Conservation (phyloP, 1,140 invertebrate species). For the Portunus trituberculatus region DNA sequence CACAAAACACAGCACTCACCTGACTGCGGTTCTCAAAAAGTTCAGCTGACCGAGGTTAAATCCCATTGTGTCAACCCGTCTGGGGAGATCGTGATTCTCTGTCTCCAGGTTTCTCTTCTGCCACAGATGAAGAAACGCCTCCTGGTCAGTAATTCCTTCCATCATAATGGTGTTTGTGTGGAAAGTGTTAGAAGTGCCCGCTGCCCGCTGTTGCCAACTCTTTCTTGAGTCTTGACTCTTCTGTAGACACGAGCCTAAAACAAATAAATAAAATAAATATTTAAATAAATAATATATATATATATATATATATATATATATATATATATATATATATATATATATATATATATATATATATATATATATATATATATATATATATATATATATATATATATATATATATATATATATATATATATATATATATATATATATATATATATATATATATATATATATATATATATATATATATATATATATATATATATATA, state of each 20-base stretch:
- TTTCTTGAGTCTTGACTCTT: neutral
- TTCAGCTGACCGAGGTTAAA: constrained; percentile 42
- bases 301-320: constrained; percentile 51
- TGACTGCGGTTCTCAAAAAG: constrained; percentile 14
- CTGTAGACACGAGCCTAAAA: neutral
- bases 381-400: constrained; percentile 62
- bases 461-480: constrained; percentile 36
- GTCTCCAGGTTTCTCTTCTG: constrained; percentile 46
- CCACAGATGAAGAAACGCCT: constrained; percentile 50
- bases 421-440: constrained; percentile 52
- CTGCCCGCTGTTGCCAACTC: neutral
- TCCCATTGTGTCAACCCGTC: constrained; percentile 42
- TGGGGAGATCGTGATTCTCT: neutral
- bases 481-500: constrained; percentile 48
- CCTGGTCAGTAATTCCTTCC: neutral
- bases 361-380: constrained; percentile 67
- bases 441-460: constrained; percentile 58
- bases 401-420: constrained; percentile 36
- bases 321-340: constrained; percentile 64
- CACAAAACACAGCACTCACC: neutral
- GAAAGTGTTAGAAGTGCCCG: neutral
- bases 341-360: constrained; percentile 66
- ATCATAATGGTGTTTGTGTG: neutral
- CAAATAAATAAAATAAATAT: constrained; percentile 46
- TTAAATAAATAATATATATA: constrained; percentile 47